Evolutionary conservation across 2,113 vertebrate species (phyloP), one percentile per base, ranked within the genome.

Genomic region (Eleginops maclovinus): DNA sequence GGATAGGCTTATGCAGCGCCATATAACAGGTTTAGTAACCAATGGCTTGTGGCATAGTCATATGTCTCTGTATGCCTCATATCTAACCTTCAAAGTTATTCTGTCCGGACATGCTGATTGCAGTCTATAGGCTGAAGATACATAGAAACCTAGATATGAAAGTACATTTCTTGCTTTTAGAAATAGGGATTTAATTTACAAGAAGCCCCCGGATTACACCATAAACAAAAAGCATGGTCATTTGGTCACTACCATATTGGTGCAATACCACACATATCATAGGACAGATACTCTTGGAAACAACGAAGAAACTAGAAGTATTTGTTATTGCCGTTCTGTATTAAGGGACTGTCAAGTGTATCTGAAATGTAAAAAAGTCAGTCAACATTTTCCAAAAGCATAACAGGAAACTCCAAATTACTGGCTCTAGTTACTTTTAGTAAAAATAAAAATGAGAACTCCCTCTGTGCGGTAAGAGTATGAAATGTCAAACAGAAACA

Each of bases 21-120:
- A 82, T 92, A 78, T 91, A 93, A 93, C 87, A 79, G 92, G 91
- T 93, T 93, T 93, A 91, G 82, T 77, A 79, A 77, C 81, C 79
- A 80, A 61, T 87, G 80, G 80, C 83, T 88, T 71, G 26, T 83
- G 79, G 75, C 58, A 50, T 12, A 67, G 59, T 68, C 46, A 36
- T 15, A 51, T 47, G 60, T 51, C 76, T 58, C 56, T 67, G 43
- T 43, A 62, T 79, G 64, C 68, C 40, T 56, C 54, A 51, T 9
- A 62, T 73, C 74, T 68, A 75, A 84, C 76, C 74, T 81, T 81
- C 73, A 72, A 59, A 66, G 28, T 24, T 31, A 7, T 16, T 58
- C 28, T 67, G 55, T 44, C 56, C 17, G 41, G 58, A 69, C 47
- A 26, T 53, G 24, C 56, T 47, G 36, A 26, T 72, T 14, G 19